Evolutionary conservation across 2,797 vertebrate genomes (phyloP), one percentile per base, ranked within the genome.

Genomic region (Malacoctenus gilli): DNA sequence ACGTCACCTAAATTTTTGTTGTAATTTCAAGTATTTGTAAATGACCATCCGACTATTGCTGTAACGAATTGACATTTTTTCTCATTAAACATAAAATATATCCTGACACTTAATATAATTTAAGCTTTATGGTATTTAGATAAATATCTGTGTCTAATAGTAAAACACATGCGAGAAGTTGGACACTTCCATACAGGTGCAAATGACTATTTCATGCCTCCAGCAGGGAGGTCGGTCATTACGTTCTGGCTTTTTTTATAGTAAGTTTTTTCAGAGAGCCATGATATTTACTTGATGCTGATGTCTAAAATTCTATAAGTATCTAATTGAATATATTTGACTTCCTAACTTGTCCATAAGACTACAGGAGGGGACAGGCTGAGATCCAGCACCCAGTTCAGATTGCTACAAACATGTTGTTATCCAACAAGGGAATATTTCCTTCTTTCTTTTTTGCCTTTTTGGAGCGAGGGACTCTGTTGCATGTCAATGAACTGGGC

Each of bases 401-500:
- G 55, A 65, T 11, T 63, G 30, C 56, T 41, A 34, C 44, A 72
- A 68, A 69, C 28, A 74, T 77, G 68, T 47, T 82, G 67, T 84
- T 72, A 82, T 77, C 72, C 56, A 75, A 66, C 67, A 25, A 22
- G 67, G 52, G 68, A 68, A 16, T 47, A 18, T 53, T 75, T 50
- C 10, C 14, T 42, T 43, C 47, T 28, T 41, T 21, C 44, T 43
- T 41, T 37, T 57, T 47, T 40, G 19, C 49, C 37, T 48, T 65
- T 63, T 49, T 36, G n/a, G 40, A 65, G 57, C 13, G 19, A 18
- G 36, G 12, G 72, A 66, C 77, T 63, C 87, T 88, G 87, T 68
- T 84, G 63, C 76, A 68, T 88, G 82, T 89, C 85, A 89, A 63
- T 65, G 73, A 75, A 72, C 39, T 47, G 53, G 11, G 51, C 62